Conservation (phyloP, 1,140 invertebrate genomes). For the Megalopta genalis region DNA sequence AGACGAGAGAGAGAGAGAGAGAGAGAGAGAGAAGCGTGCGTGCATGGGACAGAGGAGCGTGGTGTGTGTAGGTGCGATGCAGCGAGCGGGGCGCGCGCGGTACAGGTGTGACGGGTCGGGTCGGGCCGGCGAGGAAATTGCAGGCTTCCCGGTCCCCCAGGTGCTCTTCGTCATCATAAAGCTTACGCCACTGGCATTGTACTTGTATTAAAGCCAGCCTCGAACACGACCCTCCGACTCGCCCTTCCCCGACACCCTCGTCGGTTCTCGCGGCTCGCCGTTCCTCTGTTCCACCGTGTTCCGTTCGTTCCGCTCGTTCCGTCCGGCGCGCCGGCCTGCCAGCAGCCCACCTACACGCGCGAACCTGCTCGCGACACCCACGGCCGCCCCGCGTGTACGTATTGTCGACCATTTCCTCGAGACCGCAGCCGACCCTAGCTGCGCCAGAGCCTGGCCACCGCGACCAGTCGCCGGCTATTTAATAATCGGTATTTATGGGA, state of each 20-base stretch:
- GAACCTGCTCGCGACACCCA: too few species aligned
- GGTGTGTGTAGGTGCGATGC: conserved; percentile 35
- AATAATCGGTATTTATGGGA: conserved; percentile 78
- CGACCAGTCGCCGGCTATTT: conserved; percentile 66
- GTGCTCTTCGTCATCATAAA: conserved; percentile 80
- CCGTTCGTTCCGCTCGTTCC: conserved; percentile 24
- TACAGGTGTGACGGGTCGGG: conserved; percentile 60
- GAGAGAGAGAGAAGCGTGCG: background rate
- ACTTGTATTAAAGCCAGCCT: conserved; percentile 75
- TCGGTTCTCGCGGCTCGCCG: conserved; percentile 32
- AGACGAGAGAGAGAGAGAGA: too few species aligned
- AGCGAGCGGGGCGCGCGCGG: conserved; percentile 1
- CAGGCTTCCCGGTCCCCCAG: conserved; percentile 74
- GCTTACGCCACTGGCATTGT: conserved; percentile 75
- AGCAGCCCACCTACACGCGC: background rate
- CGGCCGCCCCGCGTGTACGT: background rate
- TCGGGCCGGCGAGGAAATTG: conserved; percentile 73
- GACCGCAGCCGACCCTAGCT: conserved; percentile 52
- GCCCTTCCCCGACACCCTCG: conserved; percentile 4
- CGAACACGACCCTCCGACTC: conserved; percentile 64
- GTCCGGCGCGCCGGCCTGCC: conserved; percentile 21
- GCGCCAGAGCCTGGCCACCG: conserved; percentile 25
- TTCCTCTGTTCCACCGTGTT: conserved; percentile 12
- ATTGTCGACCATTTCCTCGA: conserved; percentile 66
- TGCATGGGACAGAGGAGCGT: background rate